A percentile compares a stretch with the other conserved stretches of the same genome.
Evolutionary conservation across 2,888 invertebrate genomes (phyloP).

Genomic region (Diploptera punctata): DNA sequence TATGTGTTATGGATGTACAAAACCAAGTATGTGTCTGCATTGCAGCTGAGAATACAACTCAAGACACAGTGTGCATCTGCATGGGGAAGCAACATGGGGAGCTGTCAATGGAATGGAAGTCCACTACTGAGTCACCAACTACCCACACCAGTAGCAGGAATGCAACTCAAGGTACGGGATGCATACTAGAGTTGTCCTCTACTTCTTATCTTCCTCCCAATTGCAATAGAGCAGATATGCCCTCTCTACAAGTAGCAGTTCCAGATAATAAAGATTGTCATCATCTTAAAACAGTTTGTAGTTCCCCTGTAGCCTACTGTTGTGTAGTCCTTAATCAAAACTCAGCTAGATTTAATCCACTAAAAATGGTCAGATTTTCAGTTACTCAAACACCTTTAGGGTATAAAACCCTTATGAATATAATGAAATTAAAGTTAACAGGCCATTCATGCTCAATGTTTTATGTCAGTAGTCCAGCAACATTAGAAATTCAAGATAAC

Average conservation of each 20-base stretch:
- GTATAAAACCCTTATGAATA: neutral
- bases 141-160: conserved; percentile 19
- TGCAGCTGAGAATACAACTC: conserved; percentile 1
- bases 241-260: conserved; percentile 9
- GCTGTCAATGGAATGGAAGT: conserved; percentile 43
- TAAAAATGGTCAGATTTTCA: neutral
- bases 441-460: conserved; percentile 17
- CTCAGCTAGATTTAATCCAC: neutral
- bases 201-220: conserved; percentile 14
- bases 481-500: conserved; percentile 25
- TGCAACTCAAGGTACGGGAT: conserved; percentile 29
- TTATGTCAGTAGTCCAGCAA: conserved; percentile 24
- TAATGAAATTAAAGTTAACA: neutral
- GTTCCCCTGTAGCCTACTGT: neutral
- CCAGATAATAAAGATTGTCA: neutral
- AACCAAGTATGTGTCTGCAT: conserved; percentile 46
- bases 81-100: conserved; percentile 43
- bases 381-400: neutral
- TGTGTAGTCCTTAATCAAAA: neutral
- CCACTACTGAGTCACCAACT: neutral
- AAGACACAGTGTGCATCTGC: conserved; percentile 43
- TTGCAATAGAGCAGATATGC: conserved; percentile 27
- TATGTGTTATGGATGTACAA: conserved; percentile 44
- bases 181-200: conserved; percentile 25
- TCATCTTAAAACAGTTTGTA: neutral